A percentile compares a stretch with the other conserved stretches of the same genome.
Conservation (phyloP, 1,140 invertebrate species). For the Lordiphosa collinella region DNA sequence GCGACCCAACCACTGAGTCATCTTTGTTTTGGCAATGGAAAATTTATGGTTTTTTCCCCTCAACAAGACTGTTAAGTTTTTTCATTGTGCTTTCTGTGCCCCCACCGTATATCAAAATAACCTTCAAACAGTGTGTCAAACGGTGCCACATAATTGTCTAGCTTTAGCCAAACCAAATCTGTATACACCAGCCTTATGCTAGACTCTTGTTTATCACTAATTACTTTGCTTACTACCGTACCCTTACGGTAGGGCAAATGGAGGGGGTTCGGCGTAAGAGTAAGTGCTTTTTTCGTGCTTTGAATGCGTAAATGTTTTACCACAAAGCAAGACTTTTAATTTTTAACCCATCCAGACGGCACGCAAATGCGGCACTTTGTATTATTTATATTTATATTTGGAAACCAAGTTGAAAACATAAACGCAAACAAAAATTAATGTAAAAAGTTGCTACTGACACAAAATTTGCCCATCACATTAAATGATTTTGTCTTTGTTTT, state of each 20-base stretch:
- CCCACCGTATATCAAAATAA: slow-evolving; percentile 34
- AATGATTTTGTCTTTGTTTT: background rate
- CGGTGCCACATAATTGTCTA: slow-evolving; percentile 23
- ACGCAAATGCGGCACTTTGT: slow-evolving; percentile 11
- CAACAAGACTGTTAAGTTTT: slow-evolving; percentile 18
- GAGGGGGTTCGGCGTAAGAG: slow-evolving; percentile 6
- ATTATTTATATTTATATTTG: background rate
- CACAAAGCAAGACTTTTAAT: slow-evolving; percentile 57
- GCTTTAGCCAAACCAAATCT: slow-evolving; percentile 21
- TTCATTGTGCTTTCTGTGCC: slow-evolving; percentile 26
- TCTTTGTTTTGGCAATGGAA: slow-evolving; percentile 35
- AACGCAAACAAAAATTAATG: slow-evolving; percentile 12
- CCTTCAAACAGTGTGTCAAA: slow-evolving; percentile 30
- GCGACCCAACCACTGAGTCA: slow-evolving; percentile 15
- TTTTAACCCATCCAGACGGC: slow-evolving; percentile 28
- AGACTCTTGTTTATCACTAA: slow-evolving; percentile 47
- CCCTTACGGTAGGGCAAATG: background rate
- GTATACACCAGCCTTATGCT: slow-evolving; percentile 28
- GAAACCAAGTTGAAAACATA: background rate
- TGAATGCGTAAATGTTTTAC: slow-evolving; percentile 42
- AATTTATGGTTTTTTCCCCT: slow-evolving; percentile 18
- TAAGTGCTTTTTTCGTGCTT: slow-evolving; percentile 44
- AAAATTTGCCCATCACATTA: slow-evolving; percentile 6
- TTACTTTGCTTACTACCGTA: slow-evolving; percentile 49
- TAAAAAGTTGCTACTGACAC: slow-evolving; percentile 1